A percentile compares a stretch with the other conserved stretches of the same genome.
Evolutionary conservation across 2,113 vertebrate species (phyloP).

Genomic region (Myocastor coypus): DNA sequence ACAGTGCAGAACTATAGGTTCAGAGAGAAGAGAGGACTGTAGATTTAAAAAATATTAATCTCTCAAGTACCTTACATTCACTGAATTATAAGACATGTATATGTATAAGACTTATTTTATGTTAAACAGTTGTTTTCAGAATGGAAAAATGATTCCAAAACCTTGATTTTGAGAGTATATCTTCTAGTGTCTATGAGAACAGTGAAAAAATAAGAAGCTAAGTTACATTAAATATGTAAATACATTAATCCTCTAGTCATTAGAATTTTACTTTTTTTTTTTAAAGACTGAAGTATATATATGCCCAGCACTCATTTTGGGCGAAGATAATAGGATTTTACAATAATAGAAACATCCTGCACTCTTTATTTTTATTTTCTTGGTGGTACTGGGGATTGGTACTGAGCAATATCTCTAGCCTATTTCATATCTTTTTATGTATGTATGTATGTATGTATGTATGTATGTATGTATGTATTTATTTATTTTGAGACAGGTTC

Average conservation of each 20-base stretch:
- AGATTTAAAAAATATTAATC: neutral
- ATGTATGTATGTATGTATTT: too few species aligned
- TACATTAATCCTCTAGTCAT: neutral
- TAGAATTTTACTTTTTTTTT: conserved; percentile 34
- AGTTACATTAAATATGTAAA: neutral
- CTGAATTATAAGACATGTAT: neutral
- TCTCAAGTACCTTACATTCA: conserved; percentile 11
- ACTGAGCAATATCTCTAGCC: neutral
- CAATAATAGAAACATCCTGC: neutral
- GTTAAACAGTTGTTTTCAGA: neutral
- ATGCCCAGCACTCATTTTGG: neutral
- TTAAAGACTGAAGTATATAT: neutral
- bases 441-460: too few species aligned
- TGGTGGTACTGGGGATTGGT: neutral
- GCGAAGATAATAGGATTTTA: conserved; percentile 17
- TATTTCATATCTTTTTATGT: neutral
- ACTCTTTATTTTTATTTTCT: neutral
- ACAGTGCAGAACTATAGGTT: neutral
- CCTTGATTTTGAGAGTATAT: neutral
- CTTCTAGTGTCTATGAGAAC: neutral
- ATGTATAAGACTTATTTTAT: neutral
- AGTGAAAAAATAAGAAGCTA: neutral
- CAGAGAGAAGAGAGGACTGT: neutral
- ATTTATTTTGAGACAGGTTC: neutral
- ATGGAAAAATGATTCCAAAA: conserved; percentile 14